phyloP scores from a whole-genome alignment of 2,797 vertebrate species.

The Vireo griseus region DNA sequence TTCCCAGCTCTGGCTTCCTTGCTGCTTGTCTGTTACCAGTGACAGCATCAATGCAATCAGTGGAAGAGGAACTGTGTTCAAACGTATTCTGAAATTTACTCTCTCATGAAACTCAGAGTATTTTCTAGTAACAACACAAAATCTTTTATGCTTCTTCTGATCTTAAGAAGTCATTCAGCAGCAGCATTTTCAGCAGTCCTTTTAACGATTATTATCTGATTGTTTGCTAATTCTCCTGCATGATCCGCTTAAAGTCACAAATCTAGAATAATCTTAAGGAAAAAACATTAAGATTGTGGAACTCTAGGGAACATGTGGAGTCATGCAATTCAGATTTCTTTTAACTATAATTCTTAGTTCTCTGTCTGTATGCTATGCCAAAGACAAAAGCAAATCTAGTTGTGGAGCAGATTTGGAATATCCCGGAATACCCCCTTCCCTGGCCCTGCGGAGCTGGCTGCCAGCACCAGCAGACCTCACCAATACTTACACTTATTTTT shows the following conservation, averaged over 20 bases:
- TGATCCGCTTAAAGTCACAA: not conserved
- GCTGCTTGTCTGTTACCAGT: not conserved
- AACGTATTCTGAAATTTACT: not conserved
- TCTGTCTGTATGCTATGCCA: not conserved
- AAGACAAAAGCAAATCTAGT: not conserved
- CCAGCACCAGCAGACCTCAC: not conserved
- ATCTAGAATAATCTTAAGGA: not conserved
- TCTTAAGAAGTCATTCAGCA: not conserved
- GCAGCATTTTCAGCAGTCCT: not conserved
- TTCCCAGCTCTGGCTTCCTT: not conserved
- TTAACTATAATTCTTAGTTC: not conserved
- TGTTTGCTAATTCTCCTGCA: not conserved
- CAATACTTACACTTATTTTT: rapidly evolving
- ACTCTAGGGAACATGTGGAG: not conserved
- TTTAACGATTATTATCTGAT: not conserved
- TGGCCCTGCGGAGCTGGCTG: not conserved
- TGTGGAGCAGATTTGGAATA: not conserved
- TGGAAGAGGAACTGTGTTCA: not conserved
- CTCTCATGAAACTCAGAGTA: not conserved
- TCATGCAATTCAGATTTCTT: not conserved
- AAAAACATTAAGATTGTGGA: not conserved
- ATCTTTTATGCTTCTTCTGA: not conserved
- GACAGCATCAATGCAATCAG: not conserved
- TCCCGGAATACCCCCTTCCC: not conserved
- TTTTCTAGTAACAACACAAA: not conserved